Conservation (phyloP, 2,113 vertebrate species). For the Egretta garzetta region DNA sequence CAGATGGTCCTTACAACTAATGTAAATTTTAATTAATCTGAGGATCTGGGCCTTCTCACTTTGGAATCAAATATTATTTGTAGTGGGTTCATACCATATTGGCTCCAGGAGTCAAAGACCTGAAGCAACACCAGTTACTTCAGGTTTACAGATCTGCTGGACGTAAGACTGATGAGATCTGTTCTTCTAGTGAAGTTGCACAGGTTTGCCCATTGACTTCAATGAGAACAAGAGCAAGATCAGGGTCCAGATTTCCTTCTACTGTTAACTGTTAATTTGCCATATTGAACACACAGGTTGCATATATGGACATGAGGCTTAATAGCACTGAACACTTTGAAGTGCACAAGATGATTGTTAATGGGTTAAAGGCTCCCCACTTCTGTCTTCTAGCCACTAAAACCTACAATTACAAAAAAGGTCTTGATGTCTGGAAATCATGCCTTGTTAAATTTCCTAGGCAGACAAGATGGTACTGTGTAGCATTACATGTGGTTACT, state of each 20-base stretch:
- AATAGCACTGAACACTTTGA: constrained; percentile 34
- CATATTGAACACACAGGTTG: not conserved
- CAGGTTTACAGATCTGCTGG: not conserved
- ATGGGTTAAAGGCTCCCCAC: not conserved
- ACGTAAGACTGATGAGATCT: not conserved
- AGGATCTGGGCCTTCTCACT: not conserved
- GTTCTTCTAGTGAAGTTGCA: not conserved
- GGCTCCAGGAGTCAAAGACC: not conserved
- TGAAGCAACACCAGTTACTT: not conserved
- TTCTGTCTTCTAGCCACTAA: constrained; percentile 20
- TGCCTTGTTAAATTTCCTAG: constrained; percentile 76
- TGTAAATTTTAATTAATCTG: not conserved
- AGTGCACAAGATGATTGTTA: not conserved
- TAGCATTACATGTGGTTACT: constrained; percentile 75
- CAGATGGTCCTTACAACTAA: accelerated
- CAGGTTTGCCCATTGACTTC: not conserved
- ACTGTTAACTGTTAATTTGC: constrained; percentile 7
- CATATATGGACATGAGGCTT: not conserved
- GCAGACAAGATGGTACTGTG: constrained; percentile 54
- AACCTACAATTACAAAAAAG: constrained; percentile 64
- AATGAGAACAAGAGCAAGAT: not conserved
- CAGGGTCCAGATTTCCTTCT: not conserved
- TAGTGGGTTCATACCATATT: not conserved
- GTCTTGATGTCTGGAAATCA: constrained; percentile 72
- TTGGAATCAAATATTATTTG: not conserved